phyloP scores from a whole-genome alignment of 2,113 vertebrate genomes.

The Corvus moneduloides region DNA sequence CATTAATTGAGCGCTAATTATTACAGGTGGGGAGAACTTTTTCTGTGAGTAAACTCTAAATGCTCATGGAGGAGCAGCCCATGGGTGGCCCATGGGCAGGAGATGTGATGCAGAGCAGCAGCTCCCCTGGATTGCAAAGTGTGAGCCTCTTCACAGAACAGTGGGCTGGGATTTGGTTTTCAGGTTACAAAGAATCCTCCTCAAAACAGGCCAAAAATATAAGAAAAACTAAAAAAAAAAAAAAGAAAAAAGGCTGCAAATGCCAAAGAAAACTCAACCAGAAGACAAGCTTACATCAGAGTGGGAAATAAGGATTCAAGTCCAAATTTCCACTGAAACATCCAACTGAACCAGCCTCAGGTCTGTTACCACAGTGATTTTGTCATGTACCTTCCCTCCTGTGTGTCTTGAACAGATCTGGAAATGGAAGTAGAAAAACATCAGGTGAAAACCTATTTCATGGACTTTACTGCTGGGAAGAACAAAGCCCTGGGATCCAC shows the following conservation, averaged over 20 bases:
- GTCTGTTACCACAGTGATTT: not conserved
- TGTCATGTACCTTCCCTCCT: not conserved
- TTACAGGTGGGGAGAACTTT: not conserved
- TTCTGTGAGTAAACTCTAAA: not conserved
- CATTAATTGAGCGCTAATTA: not conserved
- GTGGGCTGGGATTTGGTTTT: not conserved
- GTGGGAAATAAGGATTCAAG: not conserved
- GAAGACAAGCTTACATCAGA: not conserved
- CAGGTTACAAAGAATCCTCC: not conserved
- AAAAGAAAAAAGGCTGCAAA: not conserved
- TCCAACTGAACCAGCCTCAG: not conserved
- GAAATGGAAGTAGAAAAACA: not conserved
- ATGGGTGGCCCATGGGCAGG: rapidly evolving
- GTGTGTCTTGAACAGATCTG: not conserved
- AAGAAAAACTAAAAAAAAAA: not conserved
- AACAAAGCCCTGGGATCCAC: not conserved
- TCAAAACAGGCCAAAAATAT: not conserved
- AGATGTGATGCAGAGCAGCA: not conserved
- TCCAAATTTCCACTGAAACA: slow-evolving; percentile 5
- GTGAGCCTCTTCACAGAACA: not conserved
- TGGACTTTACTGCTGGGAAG: not conserved
- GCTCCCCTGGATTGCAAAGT: not conserved
- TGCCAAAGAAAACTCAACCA: not conserved
- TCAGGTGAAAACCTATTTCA: not conserved
- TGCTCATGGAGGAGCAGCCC: rapidly evolving